A percentile compares a stretch with the other conserved stretches of the same genome.
Evolutionary conservation across 2,797 vertebrate species (phyloP).

Genomic region (Ispidina lecontei): DNA sequence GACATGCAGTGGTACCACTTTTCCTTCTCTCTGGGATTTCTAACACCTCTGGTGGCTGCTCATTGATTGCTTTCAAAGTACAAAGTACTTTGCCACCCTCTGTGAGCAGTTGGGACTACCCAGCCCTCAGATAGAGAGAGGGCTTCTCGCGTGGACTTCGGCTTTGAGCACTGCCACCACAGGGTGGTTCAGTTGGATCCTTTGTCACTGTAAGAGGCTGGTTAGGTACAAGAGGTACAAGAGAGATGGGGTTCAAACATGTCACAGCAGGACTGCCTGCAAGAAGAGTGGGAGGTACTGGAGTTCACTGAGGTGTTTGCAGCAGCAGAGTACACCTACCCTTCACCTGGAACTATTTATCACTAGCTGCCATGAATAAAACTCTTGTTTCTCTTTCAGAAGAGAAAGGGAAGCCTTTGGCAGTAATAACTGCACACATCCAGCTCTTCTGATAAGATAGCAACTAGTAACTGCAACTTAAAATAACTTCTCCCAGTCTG

Average conservation of each 20-base stretch:
- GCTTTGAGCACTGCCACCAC: neutral
- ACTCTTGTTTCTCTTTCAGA: neutral
- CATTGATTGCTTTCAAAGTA: neutral
- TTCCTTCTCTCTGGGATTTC: neutral
- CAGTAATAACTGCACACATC: neutral
- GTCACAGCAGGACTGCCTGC: neutral
- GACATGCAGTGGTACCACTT: neutral
- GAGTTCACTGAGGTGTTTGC: neutral
- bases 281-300: neutral
- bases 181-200: neutral
- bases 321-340: neutral
- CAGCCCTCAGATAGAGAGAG: neutral
- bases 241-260: neutral
- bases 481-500: constrained; percentile 15
- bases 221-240: neutral
- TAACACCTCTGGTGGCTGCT: fast-evolving
- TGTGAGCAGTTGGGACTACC: neutral
- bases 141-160: neutral
- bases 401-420: constrained; percentile 17
- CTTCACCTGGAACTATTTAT: neutral
- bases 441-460: constrained; percentile 6
- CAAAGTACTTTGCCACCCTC: neutral
- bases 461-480: constrained; percentile 8
- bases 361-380: neutral
- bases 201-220: neutral